Percentiles rank a stretch among this genome's conserved stretches.
Conservation (phyloP, 2,888 invertebrate species). For the Sminthurinus aureus region DNA sequence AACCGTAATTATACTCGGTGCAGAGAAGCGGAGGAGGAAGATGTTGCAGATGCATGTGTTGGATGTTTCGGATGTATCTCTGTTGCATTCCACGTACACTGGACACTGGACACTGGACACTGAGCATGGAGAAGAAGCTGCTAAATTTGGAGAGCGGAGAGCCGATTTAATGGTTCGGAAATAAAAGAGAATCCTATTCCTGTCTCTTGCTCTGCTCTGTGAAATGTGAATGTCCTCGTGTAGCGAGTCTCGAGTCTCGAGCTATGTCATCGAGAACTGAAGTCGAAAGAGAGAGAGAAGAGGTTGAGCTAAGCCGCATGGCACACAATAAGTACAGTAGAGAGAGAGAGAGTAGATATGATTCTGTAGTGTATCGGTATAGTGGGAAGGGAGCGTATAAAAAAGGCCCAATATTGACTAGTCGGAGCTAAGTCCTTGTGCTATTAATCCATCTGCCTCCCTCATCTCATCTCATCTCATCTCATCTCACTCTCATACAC, state of each 20-base stretch:
- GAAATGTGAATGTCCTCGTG: neutral
- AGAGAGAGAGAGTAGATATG: no score
- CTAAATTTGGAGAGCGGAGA: neutral
- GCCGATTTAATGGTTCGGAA: constrained; percentile 39
- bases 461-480: neutral
- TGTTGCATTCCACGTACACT: neutral
- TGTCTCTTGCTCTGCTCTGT: neutral
- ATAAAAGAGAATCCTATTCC: constrained; percentile 21
- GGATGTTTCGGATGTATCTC: no score
- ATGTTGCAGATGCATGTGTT: neutral
- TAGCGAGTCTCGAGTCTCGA: no score
- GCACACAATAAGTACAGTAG: neutral
- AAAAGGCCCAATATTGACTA: no score
- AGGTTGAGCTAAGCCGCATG: neutral
- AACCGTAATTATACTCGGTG: no score
- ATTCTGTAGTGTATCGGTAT: no score
- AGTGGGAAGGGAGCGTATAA: neutral
- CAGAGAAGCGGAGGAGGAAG: neutral
- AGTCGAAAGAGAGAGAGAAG: neutral
- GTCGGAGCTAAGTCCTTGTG: neutral
- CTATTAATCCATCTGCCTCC: constrained; percentile 8
- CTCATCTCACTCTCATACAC: neutral
- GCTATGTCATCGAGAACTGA: neutral
- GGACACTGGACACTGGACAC: neutral
- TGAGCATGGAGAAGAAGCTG: neutral